These are phyloP conservation scores for Ascidia mentula DNA, from an alignment of 23 tunicate species.

Conservation along the genomic window DNA sequence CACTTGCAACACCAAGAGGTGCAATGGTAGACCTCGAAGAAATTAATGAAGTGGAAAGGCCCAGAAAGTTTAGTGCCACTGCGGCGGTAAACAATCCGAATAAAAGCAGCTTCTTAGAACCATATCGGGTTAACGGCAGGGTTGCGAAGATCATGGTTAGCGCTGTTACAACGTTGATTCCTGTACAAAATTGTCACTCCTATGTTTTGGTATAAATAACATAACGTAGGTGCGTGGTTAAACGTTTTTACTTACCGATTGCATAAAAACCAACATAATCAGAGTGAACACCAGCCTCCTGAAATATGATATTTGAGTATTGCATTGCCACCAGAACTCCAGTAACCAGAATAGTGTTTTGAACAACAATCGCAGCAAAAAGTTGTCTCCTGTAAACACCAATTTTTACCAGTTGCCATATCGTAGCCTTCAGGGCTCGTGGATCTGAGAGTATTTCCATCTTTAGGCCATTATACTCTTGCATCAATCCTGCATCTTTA, in stretches of 20 bases:
- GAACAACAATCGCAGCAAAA: constrained; percentile 17
- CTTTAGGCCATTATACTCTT: constrained; percentile 16
- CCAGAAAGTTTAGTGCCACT: background rate
- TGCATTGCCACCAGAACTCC: constrained; percentile 27
- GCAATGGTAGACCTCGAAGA: background rate
- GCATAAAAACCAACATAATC: constrained; percentile 20
- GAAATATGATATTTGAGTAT: constrained; percentile 37
- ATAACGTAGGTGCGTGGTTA: background rate
- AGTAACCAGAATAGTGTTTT: constrained; percentile 1
- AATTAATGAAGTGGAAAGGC: constrained; percentile 4
- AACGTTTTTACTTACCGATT: constrained; percentile 1
- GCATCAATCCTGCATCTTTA: background rate
- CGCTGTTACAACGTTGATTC: background rate
- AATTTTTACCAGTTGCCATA: background rate
- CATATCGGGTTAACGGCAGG: constrained; percentile 9
- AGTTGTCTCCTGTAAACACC: constrained; percentile 25
- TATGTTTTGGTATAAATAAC: background rate
- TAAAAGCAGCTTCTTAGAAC: constrained; percentile 17
- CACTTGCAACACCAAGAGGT: background rate
- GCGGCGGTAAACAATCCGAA: background rate
- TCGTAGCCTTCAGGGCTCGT: background rate
- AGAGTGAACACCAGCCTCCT: constrained; percentile 17
- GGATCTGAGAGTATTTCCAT: constrained; percentile 16
- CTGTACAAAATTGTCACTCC: background rate
- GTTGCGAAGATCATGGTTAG: background rate